phyloP scores from a whole-genome alignment of 2,113 vertebrate genomes.

The Strigops habroptila region DNA sequence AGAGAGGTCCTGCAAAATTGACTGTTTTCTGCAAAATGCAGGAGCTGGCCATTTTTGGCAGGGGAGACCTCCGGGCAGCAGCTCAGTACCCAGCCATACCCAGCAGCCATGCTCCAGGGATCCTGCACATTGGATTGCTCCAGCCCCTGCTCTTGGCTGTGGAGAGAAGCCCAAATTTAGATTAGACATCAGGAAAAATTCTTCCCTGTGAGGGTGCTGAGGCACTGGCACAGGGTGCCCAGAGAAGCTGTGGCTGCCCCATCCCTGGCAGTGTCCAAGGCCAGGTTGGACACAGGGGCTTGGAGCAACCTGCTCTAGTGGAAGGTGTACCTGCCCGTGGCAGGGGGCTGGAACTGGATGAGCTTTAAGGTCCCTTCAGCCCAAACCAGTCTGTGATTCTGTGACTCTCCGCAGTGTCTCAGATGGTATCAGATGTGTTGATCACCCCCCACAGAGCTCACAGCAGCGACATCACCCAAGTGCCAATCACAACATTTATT shows the following conservation, averaged over 20 bases:
- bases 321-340: background rate
- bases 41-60: background rate
- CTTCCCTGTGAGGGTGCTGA: background rate
- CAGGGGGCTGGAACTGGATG: no score
- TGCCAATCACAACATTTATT: background rate
- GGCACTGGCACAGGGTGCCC: background rate
- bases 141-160: background rate
- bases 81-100: background rate
- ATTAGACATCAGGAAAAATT: background rate
- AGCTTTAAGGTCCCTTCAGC: background rate
- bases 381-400: background rate
- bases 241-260: background rate
- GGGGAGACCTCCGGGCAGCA: background rate
- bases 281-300: background rate
- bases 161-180: background rate
- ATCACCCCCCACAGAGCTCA: background rate
- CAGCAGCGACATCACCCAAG: background rate
- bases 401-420: background rate
- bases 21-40: background rate
- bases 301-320: background rate
- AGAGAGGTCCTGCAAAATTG: background rate
- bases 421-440: background rate
- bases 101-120: background rate
- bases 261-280: background rate
- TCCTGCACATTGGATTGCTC: background rate